Evolutionary conservation across 1,140 invertebrate genomes (phyloP).

Genomic region (Grapholita molesta): DNA sequence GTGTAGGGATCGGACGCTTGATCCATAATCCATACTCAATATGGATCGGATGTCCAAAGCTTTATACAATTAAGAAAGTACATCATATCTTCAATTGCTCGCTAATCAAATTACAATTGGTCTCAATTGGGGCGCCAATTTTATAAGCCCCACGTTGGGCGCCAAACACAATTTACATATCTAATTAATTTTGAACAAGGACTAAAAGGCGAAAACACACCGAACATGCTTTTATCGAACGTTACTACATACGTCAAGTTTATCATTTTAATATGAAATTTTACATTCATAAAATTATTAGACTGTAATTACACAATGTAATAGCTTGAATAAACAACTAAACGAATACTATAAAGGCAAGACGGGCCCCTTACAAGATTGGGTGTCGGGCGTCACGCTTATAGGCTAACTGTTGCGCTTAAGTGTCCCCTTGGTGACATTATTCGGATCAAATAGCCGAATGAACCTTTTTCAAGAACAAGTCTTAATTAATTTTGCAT

Average conservation of each 20-base stretch:
- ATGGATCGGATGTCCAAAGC: not conserved
- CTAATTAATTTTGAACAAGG: not conserved
- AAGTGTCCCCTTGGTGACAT: conserved; percentile 26
- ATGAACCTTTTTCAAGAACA: conserved; percentile 1
- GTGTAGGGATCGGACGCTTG: not conserved
- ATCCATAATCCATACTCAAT: not conserved
- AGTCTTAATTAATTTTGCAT: no score
- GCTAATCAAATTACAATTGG: not conserved
- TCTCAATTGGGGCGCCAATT: not conserved
- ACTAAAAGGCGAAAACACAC: no score
- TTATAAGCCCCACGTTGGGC: conserved; percentile 21
- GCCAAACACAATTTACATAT: conserved; percentile 19
- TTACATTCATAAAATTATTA: no score
- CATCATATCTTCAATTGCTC: not conserved
- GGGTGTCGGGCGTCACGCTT: conserved; percentile 22
- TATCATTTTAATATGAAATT: no score
- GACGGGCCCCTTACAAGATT: not conserved
- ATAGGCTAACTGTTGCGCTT: conserved; percentile 41
- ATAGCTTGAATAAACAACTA: not conserved
- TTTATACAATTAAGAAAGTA: not conserved
- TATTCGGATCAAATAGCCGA: conserved; percentile 29
- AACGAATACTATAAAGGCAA: not conserved
- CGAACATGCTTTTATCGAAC: no score
- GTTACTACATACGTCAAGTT: no score
- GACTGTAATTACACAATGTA: no score